Evolutionary conservation across 2,113 vertebrate species (phyloP).

Genomic region (Aramus guarauna): DNA sequence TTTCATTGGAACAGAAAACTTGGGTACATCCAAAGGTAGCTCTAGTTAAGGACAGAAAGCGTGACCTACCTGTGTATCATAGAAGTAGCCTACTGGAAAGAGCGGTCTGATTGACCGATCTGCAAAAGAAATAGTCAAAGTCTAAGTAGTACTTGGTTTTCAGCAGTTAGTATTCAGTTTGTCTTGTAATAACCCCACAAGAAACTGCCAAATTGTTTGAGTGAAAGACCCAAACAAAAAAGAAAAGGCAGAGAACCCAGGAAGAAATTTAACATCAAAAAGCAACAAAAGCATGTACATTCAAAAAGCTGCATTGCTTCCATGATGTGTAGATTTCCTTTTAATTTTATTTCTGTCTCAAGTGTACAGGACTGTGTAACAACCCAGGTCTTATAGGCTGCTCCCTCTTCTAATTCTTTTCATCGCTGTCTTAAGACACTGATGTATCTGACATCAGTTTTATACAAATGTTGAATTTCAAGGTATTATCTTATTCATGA

Average conservation of each 20-base stretch:
- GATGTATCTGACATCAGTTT: not conserved
- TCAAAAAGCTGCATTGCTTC: not conserved
- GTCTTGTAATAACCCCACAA: not conserved
- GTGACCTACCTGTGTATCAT: constrained; percentile 91
- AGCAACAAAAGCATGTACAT: not conserved
- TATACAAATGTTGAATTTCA: not conserved
- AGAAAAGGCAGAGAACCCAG: not conserved
- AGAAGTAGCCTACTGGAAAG: constrained; percentile 93
- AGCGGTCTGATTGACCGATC: constrained; percentile 93
- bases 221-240: not conserved
- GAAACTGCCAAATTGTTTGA: not conserved
- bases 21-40: not conserved
- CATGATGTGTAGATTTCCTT: accelerated
- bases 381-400: not conserved
- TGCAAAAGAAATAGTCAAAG: constrained; percentile 53
- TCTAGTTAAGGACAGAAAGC: not conserved
- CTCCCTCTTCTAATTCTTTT: not conserved
- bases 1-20: not conserved
- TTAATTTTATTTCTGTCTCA: not conserved
- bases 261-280: not conserved
- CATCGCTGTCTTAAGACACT: not conserved
- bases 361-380: not conserved
- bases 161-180: not conserved
- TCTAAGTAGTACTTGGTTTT: not conserved
- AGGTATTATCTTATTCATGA: not conserved